phyloP scores from a whole-genome alignment of 2,888 invertebrate genomes.

The Dusona sp. region DNA sequence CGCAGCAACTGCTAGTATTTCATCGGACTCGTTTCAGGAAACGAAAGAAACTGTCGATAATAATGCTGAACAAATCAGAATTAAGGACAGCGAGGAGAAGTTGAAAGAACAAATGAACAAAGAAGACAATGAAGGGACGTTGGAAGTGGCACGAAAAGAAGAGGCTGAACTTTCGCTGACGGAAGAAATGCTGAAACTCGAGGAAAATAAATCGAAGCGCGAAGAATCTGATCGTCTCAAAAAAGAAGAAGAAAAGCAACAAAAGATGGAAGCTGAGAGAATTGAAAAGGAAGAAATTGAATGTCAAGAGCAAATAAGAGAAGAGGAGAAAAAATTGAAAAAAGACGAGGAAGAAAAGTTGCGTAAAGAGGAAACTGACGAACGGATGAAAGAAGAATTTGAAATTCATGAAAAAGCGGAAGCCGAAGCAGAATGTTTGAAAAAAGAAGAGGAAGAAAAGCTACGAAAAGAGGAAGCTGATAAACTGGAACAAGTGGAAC shows the following conservation, averaged over 20 bases:
- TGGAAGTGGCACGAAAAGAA: slow-evolving; percentile 77
- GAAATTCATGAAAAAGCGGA: slow-evolving; percentile 71
- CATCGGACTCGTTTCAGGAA: slow-evolving; percentile 53
- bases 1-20: slow-evolving; percentile 58
- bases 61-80: no score
- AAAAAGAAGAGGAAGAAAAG: slow-evolving; percentile 39
- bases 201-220: slow-evolving; percentile 62
- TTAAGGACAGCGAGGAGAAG: no score
- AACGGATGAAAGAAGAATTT: slow-evolving; percentile 11
- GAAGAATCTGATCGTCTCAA: slow-evolving; percentile 71
- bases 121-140: slow-evolving; percentile 72
- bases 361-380: slow-evolving; percentile 47
- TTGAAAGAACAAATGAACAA: no score
- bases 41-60: neutral
- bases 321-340: slow-evolving; percentile 72
- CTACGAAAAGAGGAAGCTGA: slow-evolving; percentile 27
- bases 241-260: slow-evolving; percentile 42
- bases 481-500: slow-evolving; percentile 38
- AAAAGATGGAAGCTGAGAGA: slow-evolving; percentile 62
- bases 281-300: slow-evolving; percentile 54
- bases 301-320: neutral
- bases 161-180: slow-evolving; percentile 77
- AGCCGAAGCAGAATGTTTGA: slow-evolving; percentile 68
- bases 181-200: slow-evolving; percentile 50
- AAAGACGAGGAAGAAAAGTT: slow-evolving; percentile 78